A percentile compares a stretch with the other conserved stretches of the same genome.
Evolutionary conservation across 53 echinoderm and acorn worm genomes (phyloP).

Genomic region (Patiria pectinifera): DNA sequence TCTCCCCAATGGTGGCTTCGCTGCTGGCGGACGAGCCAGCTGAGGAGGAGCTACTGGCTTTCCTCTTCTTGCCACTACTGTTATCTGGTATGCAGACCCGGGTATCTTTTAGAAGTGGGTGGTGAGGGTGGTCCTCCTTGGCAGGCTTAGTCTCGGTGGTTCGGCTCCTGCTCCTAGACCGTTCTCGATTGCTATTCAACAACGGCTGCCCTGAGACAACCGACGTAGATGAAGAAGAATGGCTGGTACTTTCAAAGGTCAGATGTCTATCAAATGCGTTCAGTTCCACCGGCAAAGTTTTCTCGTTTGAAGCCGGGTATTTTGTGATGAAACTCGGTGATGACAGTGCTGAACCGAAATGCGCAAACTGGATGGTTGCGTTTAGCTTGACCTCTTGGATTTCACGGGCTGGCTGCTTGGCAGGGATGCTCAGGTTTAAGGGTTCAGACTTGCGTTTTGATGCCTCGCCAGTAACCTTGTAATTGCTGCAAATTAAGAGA

Average conservation of each 20-base stretch:
- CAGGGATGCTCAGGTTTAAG: conserved; percentile 54
- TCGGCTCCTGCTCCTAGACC: conserved; percentile 1
- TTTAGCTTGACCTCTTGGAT: conserved; percentile 61
- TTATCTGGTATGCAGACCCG: not conserved
- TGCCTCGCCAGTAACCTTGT: conserved; percentile 51
- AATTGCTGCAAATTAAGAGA: conserved; percentile 22
- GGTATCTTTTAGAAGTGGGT: not conserved
- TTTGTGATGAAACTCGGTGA: conserved; percentile 9
- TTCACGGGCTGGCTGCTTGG: conserved; percentile 53
- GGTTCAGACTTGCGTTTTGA: conserved; percentile 60
- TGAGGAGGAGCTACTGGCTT: conserved; percentile 51
- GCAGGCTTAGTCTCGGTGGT: not conserved
- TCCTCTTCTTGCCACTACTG: conserved; percentile 44
- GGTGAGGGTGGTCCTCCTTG: not conserved
- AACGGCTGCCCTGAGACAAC: not conserved
- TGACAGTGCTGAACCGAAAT: conserved; percentile 32
- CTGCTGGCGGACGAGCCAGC: conserved; percentile 67
- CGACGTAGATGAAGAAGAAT: not conserved
- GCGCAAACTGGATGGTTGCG: conserved; percentile 56
- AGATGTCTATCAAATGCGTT: conserved; percentile 37
- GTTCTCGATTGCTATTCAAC: conserved; percentile 1
- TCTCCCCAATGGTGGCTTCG: conserved; percentile 64
- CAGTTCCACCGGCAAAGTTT: conserved; percentile 7
- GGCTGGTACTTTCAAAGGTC: conserved; percentile 31
- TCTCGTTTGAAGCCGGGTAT: conserved; percentile 13